phyloP scores from a whole-genome alignment of 2,888 invertebrate species.

The Zygaena filipendulae region DNA sequence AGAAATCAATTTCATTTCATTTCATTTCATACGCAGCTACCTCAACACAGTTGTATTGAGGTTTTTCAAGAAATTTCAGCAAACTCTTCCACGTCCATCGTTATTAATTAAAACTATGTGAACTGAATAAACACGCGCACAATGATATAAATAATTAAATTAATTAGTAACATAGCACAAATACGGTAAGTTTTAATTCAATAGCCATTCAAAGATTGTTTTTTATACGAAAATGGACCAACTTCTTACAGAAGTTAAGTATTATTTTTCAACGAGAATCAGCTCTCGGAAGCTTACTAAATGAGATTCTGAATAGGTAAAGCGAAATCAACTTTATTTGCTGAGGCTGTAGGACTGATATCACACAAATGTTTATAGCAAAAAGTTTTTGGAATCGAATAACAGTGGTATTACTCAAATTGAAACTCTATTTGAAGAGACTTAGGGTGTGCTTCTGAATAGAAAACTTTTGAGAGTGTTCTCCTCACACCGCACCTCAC shows the following conservation, averaged over 20 bases:
- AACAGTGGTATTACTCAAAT: too few relatives aligned
- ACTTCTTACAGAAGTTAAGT: too few relatives aligned
- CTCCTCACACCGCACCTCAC: constrained; percentile 37
- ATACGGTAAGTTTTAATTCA: constrained; percentile 64
- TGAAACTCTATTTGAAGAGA: too few relatives aligned
- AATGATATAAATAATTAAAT: constrained; percentile 60
- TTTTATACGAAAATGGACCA: too few relatives aligned
- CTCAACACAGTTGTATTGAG: too few relatives aligned
- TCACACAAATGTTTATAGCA: constrained; percentile 31
- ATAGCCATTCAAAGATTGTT: constrained; percentile 49
- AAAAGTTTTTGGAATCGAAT: constrained; percentile 59
- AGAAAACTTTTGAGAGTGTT: too few relatives aligned
- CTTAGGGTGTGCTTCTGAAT: too few relatives aligned
- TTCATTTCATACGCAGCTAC: too few relatives aligned
- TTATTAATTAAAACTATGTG: constrained; percentile 34
- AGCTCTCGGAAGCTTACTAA: constrained; percentile 56
- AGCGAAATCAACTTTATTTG: constrained; percentile 34
- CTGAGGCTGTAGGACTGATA: constrained; percentile 29
- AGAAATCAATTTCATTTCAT: too few relatives aligned
- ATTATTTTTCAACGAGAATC: constrained; percentile 47
- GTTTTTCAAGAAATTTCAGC: too few relatives aligned
- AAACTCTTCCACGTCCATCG: too few relatives aligned
- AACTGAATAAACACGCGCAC: constrained; percentile 49
- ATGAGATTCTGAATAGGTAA: constrained; percentile 37
- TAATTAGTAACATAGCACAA: constrained; percentile 59